A percentile compares a stretch with the other conserved stretches of the same genome.
Evolutionary conservation across 2,797 vertebrate species (phyloP).

Genomic region (Erithacus rubecula): DNA sequence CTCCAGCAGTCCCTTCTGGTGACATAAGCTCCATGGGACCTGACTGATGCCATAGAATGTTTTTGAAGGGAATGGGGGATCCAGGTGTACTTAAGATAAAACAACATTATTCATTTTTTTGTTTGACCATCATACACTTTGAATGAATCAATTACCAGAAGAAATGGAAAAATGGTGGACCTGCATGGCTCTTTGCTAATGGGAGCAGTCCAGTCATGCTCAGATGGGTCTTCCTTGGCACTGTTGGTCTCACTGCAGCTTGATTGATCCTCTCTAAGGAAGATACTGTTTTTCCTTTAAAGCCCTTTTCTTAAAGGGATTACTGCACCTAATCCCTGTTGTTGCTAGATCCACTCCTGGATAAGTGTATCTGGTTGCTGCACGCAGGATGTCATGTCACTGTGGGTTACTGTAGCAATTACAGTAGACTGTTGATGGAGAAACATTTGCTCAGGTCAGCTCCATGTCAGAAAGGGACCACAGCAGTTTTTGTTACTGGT

Average conservation of each 20-base stretch:
- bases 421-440: neutral
- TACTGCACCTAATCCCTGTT: neutral
- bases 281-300: neutral
- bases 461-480: neutral
- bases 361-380: neutral
- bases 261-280: neutral
- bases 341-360: neutral
- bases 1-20: neutral
- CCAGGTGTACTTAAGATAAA: neutral
- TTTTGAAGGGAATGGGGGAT: neutral
- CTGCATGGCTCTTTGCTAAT: neutral
- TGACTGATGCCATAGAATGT: neutral
- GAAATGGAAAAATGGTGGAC: neutral
- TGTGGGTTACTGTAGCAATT: neutral
- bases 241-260: neutral
- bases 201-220: neutral
- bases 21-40: neutral
- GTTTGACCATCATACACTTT: neutral
- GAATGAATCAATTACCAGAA: neutral
- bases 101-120: neutral
- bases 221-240: neutral
- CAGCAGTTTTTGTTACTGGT: neutral
- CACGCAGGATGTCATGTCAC: neutral
- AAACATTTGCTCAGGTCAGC: neutral
- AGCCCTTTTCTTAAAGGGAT: neutral